These are phyloP conservation scores for Ardeotis arabs DNA, from an alignment of 2,113 vertebrate species.

Conservation along the genomic window DNA sequence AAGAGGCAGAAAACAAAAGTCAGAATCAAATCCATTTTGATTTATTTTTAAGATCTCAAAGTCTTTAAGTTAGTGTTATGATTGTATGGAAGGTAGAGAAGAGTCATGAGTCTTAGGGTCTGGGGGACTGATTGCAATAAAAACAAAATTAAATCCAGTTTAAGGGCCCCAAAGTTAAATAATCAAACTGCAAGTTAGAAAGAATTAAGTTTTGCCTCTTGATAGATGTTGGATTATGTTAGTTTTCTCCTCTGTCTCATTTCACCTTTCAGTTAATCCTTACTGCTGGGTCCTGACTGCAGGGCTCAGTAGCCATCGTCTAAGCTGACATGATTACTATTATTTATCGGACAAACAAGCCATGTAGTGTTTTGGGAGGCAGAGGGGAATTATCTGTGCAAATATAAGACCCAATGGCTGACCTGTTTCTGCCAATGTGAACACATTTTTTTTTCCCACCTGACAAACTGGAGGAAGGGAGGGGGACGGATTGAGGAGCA, in stretches of 20 bases:
- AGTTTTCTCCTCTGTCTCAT: rapidly evolving
- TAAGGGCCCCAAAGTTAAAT: not conserved
- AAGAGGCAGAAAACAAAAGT: not conserved
- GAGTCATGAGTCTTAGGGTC: not conserved
- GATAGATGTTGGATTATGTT: not conserved
- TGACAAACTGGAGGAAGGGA: not conserved
- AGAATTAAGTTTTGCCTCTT: not conserved
- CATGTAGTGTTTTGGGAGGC: not conserved
- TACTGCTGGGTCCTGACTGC: not conserved
- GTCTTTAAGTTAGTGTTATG: not conserved
- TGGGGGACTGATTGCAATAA: not conserved
- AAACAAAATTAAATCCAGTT: not conserved
- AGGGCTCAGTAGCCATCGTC: not conserved
- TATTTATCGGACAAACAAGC: not conserved
- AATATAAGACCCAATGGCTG: not conserved
- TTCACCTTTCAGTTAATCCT: not conserved
- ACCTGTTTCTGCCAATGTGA: not conserved
- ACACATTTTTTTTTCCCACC: not conserved
- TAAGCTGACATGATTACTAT: not conserved
- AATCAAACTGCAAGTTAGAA: not conserved
- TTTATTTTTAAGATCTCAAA: not conserved
- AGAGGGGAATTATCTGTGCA: not conserved
- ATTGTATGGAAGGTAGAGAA: not conserved
- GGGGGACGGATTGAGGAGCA: not conserved
- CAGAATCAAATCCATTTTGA: not conserved